Evolutionary conservation across 2,797 vertebrate genomes (phyloP), one percentile per base, ranked within the genome.

Genomic region (Orestias chungarensis): DNA sequence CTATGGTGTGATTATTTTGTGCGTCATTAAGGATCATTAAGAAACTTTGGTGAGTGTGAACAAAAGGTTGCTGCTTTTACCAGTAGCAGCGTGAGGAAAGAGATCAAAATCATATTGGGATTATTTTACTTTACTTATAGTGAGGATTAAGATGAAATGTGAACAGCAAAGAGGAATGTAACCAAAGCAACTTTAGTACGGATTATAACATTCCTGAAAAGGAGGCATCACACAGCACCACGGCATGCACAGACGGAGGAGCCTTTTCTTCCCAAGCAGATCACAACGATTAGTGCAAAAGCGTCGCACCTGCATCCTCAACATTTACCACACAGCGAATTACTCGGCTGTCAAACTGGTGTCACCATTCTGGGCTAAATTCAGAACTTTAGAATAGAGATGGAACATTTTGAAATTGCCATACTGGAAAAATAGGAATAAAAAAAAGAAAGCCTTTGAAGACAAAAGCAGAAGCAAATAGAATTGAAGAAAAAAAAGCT

Each of bases 241-340:
- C 38, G 71, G 79, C 86, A 86, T 87, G 90, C 89, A 86, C 57
- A 82, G 74, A 78, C 54, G 71, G 54, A 49, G 25, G 9, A n/a
- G 68, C 64, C 46, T 62, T 47, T 69, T 15, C 3, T 64, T 69
- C 33, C 74, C 73, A 64, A 75, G 76, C 62, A 61, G 67, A 76
- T 82, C 78, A 70, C 80, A 80, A 73, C 4, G 17, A 54, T 55
- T 10, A 62, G 42, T 40, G 57, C 4, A 4, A 2, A 23, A 2
- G 7, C 18, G 47, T 74, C 70, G 66, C 50, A 55, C 43, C 33
- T 43, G 71, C 75, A 83, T 81, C 78, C 85, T 74, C 71, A 74
- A 76, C 78, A 65, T 73, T 54, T 27, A 38, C 55, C 42, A 49
- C 76, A 78, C 59, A 82, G 74, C 31, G 25, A 40, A 70, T 76